Percentiles rank a stretch among this genome's conserved stretches.
Evolutionary conservation across 2,113 vertebrate species (phyloP).

Genomic region (Coptodon bakossiorum): DNA sequence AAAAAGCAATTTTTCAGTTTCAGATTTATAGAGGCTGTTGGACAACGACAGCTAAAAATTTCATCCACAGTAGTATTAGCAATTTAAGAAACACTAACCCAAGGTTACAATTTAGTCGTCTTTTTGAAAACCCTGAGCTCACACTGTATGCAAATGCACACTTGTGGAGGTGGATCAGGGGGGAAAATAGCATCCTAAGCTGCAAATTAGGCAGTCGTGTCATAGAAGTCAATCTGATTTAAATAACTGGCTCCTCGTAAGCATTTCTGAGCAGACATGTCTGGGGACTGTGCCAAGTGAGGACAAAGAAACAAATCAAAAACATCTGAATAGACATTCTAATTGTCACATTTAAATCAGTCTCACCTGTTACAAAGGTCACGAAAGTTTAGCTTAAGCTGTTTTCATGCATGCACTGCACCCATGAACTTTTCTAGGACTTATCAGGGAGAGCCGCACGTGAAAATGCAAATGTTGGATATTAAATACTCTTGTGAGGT

Average conservation of each 20-base stretch:
- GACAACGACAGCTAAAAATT: background rate
- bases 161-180: conserved; percentile 13
- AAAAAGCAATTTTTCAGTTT: background rate
- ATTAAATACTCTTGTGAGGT: background rate
- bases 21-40: background rate
- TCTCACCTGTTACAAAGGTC: background rate
- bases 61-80: background rate
- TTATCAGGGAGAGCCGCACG: background rate
- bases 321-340: background rate
- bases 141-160: conserved; percentile 29
- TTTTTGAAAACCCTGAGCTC: background rate
- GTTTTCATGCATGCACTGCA: background rate
- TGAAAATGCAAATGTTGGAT: background rate
- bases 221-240: conserved; percentile 37
- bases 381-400: background rate
- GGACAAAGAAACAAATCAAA: conserved; percentile 8
- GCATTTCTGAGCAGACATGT: background rate
- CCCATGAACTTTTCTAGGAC: background rate
- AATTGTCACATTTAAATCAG: background rate
- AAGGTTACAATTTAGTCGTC: background rate
- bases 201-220: conserved; percentile 37
- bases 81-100: background rate
- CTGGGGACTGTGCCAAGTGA: conserved; percentile 3
- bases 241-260: conserved; percentile 23
- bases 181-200: background rate